These are phyloP conservation scores for Alectura lathami DNA, from an alignment of 2,113 vertebrate genomes.

Conservation along the genomic window DNA sequence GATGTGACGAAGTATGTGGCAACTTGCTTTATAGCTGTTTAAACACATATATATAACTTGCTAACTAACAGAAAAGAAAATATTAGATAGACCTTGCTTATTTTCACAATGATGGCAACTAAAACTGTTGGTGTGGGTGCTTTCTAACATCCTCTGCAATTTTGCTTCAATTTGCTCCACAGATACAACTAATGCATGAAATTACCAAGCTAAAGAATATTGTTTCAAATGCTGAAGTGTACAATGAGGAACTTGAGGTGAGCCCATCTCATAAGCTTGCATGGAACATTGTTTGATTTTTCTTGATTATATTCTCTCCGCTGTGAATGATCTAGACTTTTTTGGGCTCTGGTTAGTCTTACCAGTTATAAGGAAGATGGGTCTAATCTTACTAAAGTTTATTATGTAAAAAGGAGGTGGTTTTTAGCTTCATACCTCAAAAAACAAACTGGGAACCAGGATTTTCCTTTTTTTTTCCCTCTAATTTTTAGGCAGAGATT, in stretches of 20 bases:
- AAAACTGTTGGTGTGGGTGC: slow-evolving; percentile 37
- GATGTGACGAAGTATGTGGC: neutral
- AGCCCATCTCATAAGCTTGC: slow-evolving; percentile 45
- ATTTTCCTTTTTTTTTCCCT: neutral
- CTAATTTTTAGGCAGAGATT: slow-evolving; percentile 76
- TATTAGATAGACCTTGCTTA: neutral
- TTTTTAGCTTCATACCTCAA: neutral
- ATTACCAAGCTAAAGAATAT: slow-evolving; percentile 80
- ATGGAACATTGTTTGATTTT: neutral
- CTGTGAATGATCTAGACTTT: neutral
- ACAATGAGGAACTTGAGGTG: slow-evolving; percentile 85
- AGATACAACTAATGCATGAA: slow-evolving; percentile 86
- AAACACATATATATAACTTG: neutral
- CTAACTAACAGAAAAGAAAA: neutral
- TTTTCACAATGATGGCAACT: slow-evolving; percentile 30
- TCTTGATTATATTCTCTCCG: neutral
- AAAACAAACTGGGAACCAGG: neutral
- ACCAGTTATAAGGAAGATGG: neutral
- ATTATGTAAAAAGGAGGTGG: neutral
- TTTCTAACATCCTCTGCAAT: slow-evolving; percentile 62
- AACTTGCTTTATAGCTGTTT: neutral
- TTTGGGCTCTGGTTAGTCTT: neutral
- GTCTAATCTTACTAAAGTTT: neutral
- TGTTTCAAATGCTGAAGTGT: slow-evolving; percentile 77
- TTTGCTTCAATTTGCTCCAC: slow-evolving; percentile 70